Evolutionary conservation across 37 sponge, comb jelly and placozoan genomes (phyloP).

Genomic region (Mnemiopsis leidyi): DNA sequence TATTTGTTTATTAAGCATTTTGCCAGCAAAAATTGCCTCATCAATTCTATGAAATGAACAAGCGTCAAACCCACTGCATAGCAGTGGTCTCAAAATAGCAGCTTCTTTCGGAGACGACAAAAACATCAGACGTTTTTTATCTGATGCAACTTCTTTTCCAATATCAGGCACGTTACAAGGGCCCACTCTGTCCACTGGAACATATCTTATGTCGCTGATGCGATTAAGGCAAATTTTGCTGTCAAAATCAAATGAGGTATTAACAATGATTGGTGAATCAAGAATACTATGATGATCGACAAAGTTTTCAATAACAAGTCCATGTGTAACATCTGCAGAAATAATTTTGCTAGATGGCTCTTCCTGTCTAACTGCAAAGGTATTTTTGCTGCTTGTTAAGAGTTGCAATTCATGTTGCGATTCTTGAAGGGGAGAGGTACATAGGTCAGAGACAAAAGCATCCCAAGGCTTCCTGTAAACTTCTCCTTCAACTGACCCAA

Average conservation of each 20-base stretch:
- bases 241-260: background rate
- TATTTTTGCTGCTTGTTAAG: no score
- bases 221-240: background rate
- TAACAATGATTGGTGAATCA: background rate
- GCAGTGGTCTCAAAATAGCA: background rate
- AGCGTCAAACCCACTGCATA: background rate
- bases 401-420: background rate
- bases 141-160: background rate
- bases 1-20: background rate
- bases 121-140: background rate
- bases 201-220: background rate
- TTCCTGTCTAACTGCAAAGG: background rate
- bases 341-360: background rate
- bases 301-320: background rate
- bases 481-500: background rate
- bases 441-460: background rate
- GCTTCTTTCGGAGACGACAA: background rate
- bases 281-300: background rate
- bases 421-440: background rate
- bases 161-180: background rate
- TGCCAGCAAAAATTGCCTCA: background rate
- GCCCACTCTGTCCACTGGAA: background rate
- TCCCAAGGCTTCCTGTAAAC: slow-evolving; percentile 41
- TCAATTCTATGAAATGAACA: no score
- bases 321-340: background rate